Percentiles rank a stretch among this genome's conserved stretches.
Conservation (phyloP, 1,140 invertebrate species). For the Halyomorpha halys region DNA sequence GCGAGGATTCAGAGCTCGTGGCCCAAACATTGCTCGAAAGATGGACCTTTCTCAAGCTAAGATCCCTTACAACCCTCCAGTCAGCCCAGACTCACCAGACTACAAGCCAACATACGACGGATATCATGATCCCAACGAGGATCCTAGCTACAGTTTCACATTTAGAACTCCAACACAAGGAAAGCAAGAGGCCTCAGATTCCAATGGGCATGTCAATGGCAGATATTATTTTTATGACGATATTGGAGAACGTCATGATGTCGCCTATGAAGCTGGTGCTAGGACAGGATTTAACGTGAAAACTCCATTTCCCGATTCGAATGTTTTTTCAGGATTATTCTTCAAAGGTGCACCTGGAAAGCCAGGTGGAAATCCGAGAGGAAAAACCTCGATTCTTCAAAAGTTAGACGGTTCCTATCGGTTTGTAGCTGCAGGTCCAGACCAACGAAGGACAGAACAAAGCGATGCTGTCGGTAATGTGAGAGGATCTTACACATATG, state of each 20-base stretch:
- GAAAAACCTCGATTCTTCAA: conserved; percentile 48
- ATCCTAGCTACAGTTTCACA: conserved; percentile 56
- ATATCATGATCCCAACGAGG: conserved; percentile 57
- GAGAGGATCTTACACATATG: conserved; percentile 58
- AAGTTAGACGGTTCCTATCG: conserved; percentile 51
- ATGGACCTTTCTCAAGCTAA: conserved; percentile 55
- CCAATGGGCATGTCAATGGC: conserved; percentile 43
- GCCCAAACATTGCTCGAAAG: conserved; percentile 54
- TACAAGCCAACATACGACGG: conserved; percentile 48
- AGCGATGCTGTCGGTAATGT: conserved; percentile 55
- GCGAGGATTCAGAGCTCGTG: conserved; percentile 55
- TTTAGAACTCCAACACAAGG: conserved; percentile 52
- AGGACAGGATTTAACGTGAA: conserved; percentile 60
- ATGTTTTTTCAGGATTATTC: conserved; percentile 36
- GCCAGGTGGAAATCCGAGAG: conserved; percentile 42
- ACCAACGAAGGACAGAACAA: conserved; percentile 56
- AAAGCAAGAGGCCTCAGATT: conserved; percentile 51
- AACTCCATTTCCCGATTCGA: conserved; percentile 52
- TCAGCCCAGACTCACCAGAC: conserved; percentile 31
- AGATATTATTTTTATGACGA: conserved; percentile 58
- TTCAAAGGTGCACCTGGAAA: conserved; percentile 39
- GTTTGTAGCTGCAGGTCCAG: conserved; percentile 57
- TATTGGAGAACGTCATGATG: conserved; percentile 56
- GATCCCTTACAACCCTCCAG: conserved; percentile 35
- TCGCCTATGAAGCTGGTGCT: conserved; percentile 59